A percentile compares a stretch with the other conserved stretches of the same genome.
These are phyloP conservation scores for Agriopis marginaria DNA, from an alignment of 2,888 invertebrate genomes.

Conservation along the genomic window DNA sequence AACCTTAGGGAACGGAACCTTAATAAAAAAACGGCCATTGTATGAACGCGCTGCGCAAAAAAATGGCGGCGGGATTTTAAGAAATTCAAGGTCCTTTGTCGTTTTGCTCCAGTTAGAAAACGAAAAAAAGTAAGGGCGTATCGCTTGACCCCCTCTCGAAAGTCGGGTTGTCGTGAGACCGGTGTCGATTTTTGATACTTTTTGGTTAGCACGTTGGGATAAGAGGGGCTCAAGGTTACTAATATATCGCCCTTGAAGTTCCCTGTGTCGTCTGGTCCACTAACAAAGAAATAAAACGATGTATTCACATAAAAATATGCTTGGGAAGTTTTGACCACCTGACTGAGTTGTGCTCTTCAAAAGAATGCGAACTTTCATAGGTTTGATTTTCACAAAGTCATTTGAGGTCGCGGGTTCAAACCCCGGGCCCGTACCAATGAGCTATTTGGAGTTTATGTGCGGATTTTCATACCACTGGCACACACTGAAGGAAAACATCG, in stretches of 20 bases:
- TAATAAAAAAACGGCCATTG: slow-evolving; percentile 51
- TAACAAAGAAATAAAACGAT: slow-evolving; percentile 3
- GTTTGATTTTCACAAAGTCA: background rate
- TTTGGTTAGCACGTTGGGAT: slow-evolving; percentile 37
- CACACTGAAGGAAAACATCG: too few species aligned
- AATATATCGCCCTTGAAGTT: slow-evolving; percentile 27
- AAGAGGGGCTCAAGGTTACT: slow-evolving; percentile 41
- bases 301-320: slow-evolving; percentile 2
- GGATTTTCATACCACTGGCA: too few species aligned
- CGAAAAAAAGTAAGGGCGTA: slow-evolving; percentile 57
- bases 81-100: slow-evolving; percentile 55
- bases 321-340: slow-evolving; percentile 7
- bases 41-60: slow-evolving; percentile 43
- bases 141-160: slow-evolving; percentile 64
- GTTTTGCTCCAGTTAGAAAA: slow-evolving; percentile 50
- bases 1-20: too few species aligned
- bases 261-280: slow-evolving; percentile 40
- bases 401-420: too few species aligned
- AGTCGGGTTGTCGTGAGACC: slow-evolving; percentile 50
- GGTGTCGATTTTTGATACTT: slow-evolving; percentile 52
- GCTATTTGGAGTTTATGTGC: too few species aligned
- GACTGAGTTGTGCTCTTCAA: background rate
- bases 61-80: slow-evolving; percentile 51
- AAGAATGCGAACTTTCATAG: slow-evolving; percentile 2
- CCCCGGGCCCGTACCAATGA: too few species aligned